These are phyloP conservation scores for Marmota flaviventris DNA, from an alignment of 2,113 vertebrate genomes.

Conservation along the genomic window DNA sequence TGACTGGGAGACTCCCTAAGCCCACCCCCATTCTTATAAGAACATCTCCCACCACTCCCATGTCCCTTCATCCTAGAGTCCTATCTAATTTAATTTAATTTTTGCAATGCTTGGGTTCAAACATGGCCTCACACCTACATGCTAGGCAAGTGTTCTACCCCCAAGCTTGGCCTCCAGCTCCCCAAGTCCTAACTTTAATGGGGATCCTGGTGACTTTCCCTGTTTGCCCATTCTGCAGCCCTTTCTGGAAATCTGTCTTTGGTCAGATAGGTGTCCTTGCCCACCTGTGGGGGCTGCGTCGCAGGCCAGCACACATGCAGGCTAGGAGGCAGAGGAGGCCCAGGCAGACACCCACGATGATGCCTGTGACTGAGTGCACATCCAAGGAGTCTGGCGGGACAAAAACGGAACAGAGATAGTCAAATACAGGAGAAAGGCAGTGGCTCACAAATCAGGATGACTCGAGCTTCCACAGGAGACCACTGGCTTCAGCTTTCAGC, in stretches of 20 bases:
- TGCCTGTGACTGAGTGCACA: constrained; percentile 95
- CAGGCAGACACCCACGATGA: constrained; percentile 97
- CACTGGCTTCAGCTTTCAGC: background rate
- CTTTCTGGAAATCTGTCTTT: background rate
- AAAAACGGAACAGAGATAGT: background rate
- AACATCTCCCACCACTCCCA: no score
- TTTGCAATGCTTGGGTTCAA: background rate
- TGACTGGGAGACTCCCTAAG: background rate
- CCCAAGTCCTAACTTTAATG: background rate
- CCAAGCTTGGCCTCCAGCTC: no score
- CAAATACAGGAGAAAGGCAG: background rate
- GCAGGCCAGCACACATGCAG: constrained; percentile 97
- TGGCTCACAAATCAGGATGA: background rate
- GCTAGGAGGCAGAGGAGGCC: constrained; percentile 97
- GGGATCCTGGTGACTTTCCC: background rate
- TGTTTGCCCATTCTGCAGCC: background rate
- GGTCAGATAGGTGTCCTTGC: background rate
- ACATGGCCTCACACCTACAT: background rate
- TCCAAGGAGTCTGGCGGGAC: constrained; percentile 91
- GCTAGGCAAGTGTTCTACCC: background rate
- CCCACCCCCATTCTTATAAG: background rate
- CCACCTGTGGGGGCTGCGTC: constrained; percentile 93
- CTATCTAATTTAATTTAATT: background rate
- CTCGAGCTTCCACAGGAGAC: background rate
- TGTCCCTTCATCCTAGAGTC: background rate